Base-by-base conservation (phyloP, 2,888 invertebrate genomes). In the Amblyjoppa fuscipennis region DNA sequence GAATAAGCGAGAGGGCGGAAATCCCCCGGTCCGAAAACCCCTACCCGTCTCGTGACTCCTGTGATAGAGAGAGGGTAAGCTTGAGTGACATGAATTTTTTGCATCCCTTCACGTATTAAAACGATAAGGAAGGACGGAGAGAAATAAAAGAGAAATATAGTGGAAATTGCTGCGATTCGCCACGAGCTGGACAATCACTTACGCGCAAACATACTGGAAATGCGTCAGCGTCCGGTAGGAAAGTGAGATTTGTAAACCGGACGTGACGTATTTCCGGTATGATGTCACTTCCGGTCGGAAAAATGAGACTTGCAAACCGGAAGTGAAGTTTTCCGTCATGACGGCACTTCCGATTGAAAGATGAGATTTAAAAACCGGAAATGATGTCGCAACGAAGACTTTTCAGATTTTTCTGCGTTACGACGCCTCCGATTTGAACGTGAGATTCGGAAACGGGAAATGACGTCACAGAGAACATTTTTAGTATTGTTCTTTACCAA, bases 121-220 rank as follows among this genome's bases (percentile, higher is more conserved):
- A 74, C 59, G 74, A 61, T 61, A 45, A 45, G 28, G 28, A 41
- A 73, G 38, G 7, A 28, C 25, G 61, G 38, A 34, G 31, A n/a
- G 9, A 28, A 41, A 13, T 38, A 28, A 75, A 45, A 64, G 16
- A 45, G 11, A 28, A 20, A 64, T 31, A 61, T 9, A 64, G 75
- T 75, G 34, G 51, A 64, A 64, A 75, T 64, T 45, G 64, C 64
- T n/a, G 34, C 64, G 64, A 75, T 75, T 75, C 51, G 34, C 64
- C 41, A 64, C 4, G 28, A 31, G 49, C 3, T 64, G 49, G 20
- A 20, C 61, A 74, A 74, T 20, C 49, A 31, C 34, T 75, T 64
- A 20, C 34, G 64, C 28, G 41, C 16, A 41, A 41, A 11, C 11
- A 11, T 41, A 41, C 9, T 9, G 41, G 2, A 11, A 41, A 41